Percentiles rank a stretch among this genome's conserved stretches.
Evolutionary conservation across 1,140 invertebrate species (phyloP).

Genomic region (Andricus grossulariae): DNA sequence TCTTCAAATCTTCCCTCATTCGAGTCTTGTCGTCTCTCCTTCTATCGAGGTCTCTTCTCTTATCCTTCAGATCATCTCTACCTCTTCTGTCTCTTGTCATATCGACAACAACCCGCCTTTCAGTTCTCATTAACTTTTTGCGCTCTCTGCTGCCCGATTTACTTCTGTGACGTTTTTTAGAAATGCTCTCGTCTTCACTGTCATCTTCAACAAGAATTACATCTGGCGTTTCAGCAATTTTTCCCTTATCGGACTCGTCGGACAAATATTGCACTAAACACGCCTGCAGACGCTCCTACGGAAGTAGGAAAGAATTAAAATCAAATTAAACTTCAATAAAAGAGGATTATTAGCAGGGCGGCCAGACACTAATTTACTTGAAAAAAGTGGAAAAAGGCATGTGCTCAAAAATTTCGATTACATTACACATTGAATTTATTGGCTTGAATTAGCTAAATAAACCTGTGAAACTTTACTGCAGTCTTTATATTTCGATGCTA

Average conservation of each 20-base stretch:
- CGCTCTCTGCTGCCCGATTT: conserved; percentile 64
- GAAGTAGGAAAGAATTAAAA: conserved; percentile 20
- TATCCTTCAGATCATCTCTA: conserved; percentile 65
- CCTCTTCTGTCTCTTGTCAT: conserved; percentile 67
- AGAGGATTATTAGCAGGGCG: too few species aligned
- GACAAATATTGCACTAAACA: conserved; percentile 75
- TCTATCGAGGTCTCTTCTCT: conserved; percentile 62
- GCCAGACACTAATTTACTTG: too few species aligned
- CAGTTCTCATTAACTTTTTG: conserved; percentile 65
- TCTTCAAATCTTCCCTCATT: conserved; percentile 72
- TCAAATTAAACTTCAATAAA: background rate
- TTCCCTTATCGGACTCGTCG: conserved; percentile 71
- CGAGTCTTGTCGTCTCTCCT: conserved; percentile 64
- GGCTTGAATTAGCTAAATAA: too few species aligned
- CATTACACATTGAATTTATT: too few species aligned
- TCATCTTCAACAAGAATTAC: conserved; percentile 73
- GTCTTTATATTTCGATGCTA: too few species aligned
- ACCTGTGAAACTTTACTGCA: too few species aligned
- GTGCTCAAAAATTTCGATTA: too few species aligned
- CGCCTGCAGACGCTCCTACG: conserved; percentile 78
- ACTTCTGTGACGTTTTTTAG: conserved; percentile 61
- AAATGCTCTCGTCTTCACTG: conserved; percentile 60
- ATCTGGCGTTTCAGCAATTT: conserved; percentile 64
- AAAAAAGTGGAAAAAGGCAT: too few species aligned
- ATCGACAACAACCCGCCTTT: conserved; percentile 71